Conservation (phyloP, 2,888 invertebrate species). For the Sthenelais limicola region DNA sequence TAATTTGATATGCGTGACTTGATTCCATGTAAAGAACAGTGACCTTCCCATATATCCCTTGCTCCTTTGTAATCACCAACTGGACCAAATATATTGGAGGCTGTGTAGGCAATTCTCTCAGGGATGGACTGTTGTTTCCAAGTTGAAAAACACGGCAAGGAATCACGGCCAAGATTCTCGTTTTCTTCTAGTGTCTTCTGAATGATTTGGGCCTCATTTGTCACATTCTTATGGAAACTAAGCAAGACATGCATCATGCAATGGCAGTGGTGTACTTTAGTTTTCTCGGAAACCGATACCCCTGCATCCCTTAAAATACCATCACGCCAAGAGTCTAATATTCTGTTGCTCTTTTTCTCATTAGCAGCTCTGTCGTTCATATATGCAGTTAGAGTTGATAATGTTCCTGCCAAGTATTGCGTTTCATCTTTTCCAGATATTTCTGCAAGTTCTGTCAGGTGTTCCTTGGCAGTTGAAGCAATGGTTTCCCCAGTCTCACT, state of each 20-base stretch:
- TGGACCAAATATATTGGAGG: slow-evolving; percentile 10
- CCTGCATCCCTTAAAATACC: neutral
- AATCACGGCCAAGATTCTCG: neutral
- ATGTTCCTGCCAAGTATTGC: neutral
- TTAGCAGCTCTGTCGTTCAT: slow-evolving; percentile 16
- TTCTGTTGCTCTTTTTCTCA: slow-evolving; percentile 3
- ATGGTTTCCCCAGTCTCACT: slow-evolving; percentile 16
- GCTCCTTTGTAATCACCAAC: slow-evolving; percentile 2
- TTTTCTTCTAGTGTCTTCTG: neutral
- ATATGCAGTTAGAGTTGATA: slow-evolving; percentile 8
- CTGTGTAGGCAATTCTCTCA: slow-evolving; percentile 1
- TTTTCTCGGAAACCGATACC: neutral
- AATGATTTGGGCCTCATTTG: neutral
- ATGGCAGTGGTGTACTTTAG: neutral
- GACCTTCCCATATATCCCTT: slow-evolving; percentile 4
- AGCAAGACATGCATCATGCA: slow-evolving; percentile 30
- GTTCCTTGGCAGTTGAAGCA: slow-evolving; percentile 1
- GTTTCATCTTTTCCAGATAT: slow-evolving; percentile 4
- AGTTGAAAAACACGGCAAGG: neutral
- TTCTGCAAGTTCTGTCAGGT: slow-evolving; percentile 15
- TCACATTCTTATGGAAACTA: slow-evolving; percentile 6
- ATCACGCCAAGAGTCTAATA: neutral
- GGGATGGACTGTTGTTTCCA: slow-evolving; percentile 3
- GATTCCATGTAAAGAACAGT: slow-evolving; percentile 1
- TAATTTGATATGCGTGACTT: neutral